phyloP scores from a whole-genome alignment of 1,140 invertebrate genomes.

The Vollenhovia emeryi region DNA sequence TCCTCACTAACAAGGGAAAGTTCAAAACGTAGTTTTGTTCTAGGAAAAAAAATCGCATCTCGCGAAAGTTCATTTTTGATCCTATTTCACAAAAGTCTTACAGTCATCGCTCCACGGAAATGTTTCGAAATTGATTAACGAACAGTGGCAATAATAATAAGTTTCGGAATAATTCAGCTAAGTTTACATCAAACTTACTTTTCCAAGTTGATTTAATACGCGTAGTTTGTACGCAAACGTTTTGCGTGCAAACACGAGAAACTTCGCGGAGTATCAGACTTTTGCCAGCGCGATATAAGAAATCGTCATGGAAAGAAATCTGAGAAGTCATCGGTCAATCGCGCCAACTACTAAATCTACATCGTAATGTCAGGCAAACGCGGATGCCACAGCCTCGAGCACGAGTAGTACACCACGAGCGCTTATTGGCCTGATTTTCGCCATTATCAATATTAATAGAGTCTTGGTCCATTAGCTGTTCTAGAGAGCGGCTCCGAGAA shows the following conservation, averaged over 20 bases:
- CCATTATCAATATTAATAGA: slow-evolving; percentile 80
- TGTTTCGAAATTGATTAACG: background rate
- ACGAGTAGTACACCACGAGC: slow-evolving; percentile 58
- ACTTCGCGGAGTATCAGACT: background rate
- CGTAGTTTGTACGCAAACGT: background rate
- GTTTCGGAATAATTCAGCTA: background rate
- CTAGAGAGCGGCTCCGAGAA: slow-evolving; percentile 53
- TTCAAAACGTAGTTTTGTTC: background rate
- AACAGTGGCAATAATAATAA: background rate
- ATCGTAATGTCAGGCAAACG: slow-evolving; percentile 49
- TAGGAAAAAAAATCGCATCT: slow-evolving; percentile 15
- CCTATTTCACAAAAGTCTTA: background rate
- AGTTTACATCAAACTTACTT: background rate
- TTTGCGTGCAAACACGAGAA: background rate
- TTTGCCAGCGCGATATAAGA: background rate
- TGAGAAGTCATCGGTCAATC: slow-evolving; percentile 41
- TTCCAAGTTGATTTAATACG: background rate
- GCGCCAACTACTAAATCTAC: slow-evolving; percentile 16
- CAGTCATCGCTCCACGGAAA: background rate
- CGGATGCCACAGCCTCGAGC: slow-evolving; percentile 59
- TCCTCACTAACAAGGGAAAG: background rate
- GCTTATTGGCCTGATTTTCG: slow-evolving; percentile 80
- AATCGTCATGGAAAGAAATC: background rate
- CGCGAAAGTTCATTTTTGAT: background rate
- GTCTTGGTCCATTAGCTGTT: slow-evolving; percentile 77